Evolutionary conservation across 2,113 vertebrate species (phyloP), one percentile per base, ranked within the genome.

Genomic region (Perccottus glenii): DNA sequence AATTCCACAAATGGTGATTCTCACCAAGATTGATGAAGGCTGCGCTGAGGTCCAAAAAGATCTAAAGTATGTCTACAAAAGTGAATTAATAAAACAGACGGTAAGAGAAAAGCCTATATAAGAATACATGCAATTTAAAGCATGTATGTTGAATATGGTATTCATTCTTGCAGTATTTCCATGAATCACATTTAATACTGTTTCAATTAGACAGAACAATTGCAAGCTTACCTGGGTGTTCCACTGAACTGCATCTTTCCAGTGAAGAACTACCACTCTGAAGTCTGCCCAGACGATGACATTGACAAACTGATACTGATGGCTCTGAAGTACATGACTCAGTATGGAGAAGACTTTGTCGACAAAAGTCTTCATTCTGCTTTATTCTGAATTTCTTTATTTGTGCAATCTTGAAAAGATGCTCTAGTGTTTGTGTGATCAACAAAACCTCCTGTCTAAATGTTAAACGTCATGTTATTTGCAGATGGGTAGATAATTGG

Each of bases 231-330:
- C 0, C 11, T 42, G 4, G 66, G 79, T 0, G 47, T 82, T 16
- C 63, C 63, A 0, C 3, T 53, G 45, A 76, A 69, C 53, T 69
- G 50, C 60, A 72, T 69, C 55, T 75, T 69, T 43, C 75, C 67
- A 9, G 67, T 78, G 55, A 72, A 58, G 64, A 78, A 78, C 71
- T 78, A 72, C 36, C 2, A 4, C 2, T n/a, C n/a, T n/a, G n/a
- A n/a, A n/a, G n/a, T n/a, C n/a, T n/a, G n/a, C n/a, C n/a, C n/a
- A n/a, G n/a, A 64, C 2, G 0, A 9, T 1, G 43, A 55, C 2
- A 0, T 14, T 3, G 16, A 79, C 11, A 1, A 9, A 0, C 50
- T 79, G 52, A 48, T 76, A 48, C 72, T 83, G 64, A 42, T 10
- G 9, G 3, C 36, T 1, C 48, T 83, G 12, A 60, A 0, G 36